Evolutionary conservation across 2,113 vertebrate species (phyloP).

Genomic region (Crotalus viridis): DNA sequence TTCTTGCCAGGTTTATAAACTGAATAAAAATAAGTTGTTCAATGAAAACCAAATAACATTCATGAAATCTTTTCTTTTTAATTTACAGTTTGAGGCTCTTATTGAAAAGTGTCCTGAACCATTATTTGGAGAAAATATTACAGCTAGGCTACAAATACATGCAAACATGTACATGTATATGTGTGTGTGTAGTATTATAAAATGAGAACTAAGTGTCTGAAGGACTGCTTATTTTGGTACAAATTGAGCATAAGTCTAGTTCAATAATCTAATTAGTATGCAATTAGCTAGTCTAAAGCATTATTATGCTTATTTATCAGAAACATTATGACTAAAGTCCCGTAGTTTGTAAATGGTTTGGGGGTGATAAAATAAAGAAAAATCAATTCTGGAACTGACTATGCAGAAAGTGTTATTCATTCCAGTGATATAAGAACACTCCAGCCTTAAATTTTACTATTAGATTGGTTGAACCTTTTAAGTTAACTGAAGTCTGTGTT

Average conservation of each 20-base stretch:
- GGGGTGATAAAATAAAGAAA: not conserved
- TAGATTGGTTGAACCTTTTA: not conserved
- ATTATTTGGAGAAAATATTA: not conserved
- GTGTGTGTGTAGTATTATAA: not conserved
- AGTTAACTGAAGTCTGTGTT: not conserved
- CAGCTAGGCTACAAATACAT: not conserved
- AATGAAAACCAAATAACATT: not conserved
- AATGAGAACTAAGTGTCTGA: not conserved
- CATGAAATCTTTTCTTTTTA: not conserved
- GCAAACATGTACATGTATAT: not conserved
- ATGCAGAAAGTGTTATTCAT: not conserved
- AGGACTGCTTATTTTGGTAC: not conserved
- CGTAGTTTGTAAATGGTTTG: not conserved
- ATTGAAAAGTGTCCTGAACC: not conserved
- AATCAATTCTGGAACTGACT: not conserved
- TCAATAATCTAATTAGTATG: not conserved
- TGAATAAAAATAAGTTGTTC: not conserved
- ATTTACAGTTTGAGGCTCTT: not conserved
- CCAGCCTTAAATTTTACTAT: not conserved
- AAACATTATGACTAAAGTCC: not conserved
- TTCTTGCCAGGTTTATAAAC: not conserved
- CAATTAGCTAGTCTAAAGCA: not conserved
- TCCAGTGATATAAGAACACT: not conserved
- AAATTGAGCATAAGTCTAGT: not conserved
- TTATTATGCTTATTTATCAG: not conserved